Conservation (phyloP, 2,797 vertebrate species). For the Peromyscus melanophrys region DNA sequence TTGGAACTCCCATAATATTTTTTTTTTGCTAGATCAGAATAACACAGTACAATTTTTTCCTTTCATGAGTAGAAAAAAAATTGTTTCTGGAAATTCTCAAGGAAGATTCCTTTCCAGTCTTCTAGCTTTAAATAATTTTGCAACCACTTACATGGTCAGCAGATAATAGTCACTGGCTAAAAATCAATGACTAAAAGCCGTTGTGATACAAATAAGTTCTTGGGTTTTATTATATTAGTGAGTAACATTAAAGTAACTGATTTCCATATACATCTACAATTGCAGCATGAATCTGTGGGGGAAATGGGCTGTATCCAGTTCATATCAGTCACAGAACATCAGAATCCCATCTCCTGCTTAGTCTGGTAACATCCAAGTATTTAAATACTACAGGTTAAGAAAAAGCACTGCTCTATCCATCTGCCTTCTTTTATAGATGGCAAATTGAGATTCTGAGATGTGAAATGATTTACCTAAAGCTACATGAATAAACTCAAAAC, state of each 20-base stretch:
- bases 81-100: background rate
- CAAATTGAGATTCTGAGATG: background rate
- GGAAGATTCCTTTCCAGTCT: slow-evolving; percentile 2
- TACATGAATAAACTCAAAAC: background rate
- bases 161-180: background rate
- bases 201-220: background rate
- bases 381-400: background rate
- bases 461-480: background rate
- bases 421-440: background rate
- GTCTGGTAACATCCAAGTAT: background rate
- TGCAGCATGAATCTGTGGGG: background rate
- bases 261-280: background rate
- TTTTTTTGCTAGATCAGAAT: slow-evolving; percentile 43
- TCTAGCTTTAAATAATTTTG: background rate
- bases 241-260: background rate
- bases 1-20: background rate
- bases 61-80: background rate
- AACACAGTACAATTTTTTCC: background rate
- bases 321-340: background rate
- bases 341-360: background rate
- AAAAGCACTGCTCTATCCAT: background rate
- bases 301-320: background rate
- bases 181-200: background rate
- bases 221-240: background rate
- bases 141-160: background rate